Conservation (phyloP, 2,113 vertebrate species). For the Azemiops feae region DNA sequence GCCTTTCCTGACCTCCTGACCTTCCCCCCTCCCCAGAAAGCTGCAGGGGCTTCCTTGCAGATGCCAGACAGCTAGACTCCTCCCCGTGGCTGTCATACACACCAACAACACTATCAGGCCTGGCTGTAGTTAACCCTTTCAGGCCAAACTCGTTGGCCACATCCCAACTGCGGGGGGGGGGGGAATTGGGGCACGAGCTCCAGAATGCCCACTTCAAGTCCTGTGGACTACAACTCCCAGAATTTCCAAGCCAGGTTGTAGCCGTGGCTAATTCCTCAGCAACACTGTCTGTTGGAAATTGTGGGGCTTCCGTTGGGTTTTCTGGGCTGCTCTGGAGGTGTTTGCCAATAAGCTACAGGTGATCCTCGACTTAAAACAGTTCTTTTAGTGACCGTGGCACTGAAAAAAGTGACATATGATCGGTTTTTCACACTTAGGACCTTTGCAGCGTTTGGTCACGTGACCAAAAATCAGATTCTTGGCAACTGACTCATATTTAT, state of each 20-base stretch:
- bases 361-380: no score
- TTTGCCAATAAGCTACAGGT: no score
- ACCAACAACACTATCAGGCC: neutral
- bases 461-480: no score
- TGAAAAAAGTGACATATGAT: no score
- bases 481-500: no score
- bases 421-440: no score
- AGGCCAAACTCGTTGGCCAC: neutral
- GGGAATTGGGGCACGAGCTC: neutral
- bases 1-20: slow-evolving; percentile 13
- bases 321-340: no score
- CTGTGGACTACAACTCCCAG: neutral
- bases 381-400: no score
- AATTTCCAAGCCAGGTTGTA: neutral
- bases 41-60: slow-evolving; percentile 8
- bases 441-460: no score
- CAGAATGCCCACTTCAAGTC: neutral
- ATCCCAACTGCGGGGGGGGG: neutral
- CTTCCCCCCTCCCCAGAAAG: slow-evolving; percentile 28
- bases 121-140: neutral
- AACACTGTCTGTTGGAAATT: no score
- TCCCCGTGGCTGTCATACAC: neutral
- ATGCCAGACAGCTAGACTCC: slow-evolving; percentile 8
- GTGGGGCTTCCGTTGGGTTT: no score
- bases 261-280: no score